Base-by-base conservation (phyloP, 1,140 invertebrate species). In the Antheraea pernyi region DNA sequence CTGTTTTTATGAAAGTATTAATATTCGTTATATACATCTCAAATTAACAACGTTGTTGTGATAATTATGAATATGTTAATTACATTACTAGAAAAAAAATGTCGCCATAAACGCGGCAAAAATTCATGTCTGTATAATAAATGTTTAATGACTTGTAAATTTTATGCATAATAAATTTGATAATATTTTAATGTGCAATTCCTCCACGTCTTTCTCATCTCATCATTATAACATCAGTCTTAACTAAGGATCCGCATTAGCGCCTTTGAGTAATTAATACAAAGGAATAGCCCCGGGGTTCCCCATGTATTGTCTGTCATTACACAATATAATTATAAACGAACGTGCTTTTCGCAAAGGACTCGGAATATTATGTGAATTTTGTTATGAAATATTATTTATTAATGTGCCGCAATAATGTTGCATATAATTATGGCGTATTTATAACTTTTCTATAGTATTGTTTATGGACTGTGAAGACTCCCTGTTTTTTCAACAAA, bases 221-320 rank as follows among this genome's bases (percentile, higher is more conserved):
- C 30, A 36, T 65, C 63, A 30, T 30, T 30, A 65, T 65, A 48
- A 65, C 39, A 63, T 63, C 61, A 7, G 64, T 65, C 37, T 65
- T 65, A 65, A 65, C 65, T 67, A 67, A 58, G 22, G 62, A 58
- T 61, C 63, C 62, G 46, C 70, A 71, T 73, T 72, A 69, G 59
- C 66, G 71, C 68, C 68, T 70, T 75, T 73, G 74, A 71, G 63
- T 71, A 61, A 75, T 74, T 74, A 70, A 69, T 70, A 82, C 82
- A 84, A 84, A 84, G 81, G 74, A 70, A 77, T 71, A 60, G 80
- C 83, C 77, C 68, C 75, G 78, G 78, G 83, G 77, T 30, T 65
- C 67, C 72, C 62, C 72, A 70, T 70, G 71, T 72, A 72, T 79
- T 74, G 70, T 77, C 59, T 71, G 48, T 46, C 65, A 67, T 67